Conservation (phyloP, 2,113 vertebrate genomes). For the Oncorhynchus tshawytscha region DNA sequence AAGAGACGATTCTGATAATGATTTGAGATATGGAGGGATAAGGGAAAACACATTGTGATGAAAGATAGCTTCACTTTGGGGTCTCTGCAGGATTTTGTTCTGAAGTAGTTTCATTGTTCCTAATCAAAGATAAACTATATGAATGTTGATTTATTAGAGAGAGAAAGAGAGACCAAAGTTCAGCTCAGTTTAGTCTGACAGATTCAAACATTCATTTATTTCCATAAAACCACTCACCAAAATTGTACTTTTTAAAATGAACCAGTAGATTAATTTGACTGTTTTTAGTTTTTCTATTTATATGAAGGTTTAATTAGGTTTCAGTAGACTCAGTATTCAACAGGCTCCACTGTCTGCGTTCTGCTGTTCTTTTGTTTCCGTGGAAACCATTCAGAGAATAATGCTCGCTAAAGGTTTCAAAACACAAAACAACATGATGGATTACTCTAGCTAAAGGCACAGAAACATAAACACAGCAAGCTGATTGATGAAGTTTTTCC, state of each 20-base stretch:
- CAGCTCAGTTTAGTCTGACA: constrained; percentile 35
- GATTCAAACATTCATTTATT: constrained; percentile 48
- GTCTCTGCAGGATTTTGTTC: constrained; percentile 14
- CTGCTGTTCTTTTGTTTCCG: constrained; percentile 58
- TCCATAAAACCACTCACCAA: constrained; percentile 48
- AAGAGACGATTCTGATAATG: constrained; percentile 59
- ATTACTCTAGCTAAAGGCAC: constrained; percentile 62
- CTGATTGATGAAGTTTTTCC: constrained; percentile 72
- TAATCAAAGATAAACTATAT: constrained; percentile 21
- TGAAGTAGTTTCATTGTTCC: constrained; percentile 26
- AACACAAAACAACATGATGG: constrained; percentile 59
- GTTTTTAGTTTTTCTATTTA: constrained; percentile 40
- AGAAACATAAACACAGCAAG: constrained; percentile 70
- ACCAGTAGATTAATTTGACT: constrained; percentile 61
- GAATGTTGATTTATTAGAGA: constrained; percentile 9
- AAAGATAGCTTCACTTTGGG: background rate
- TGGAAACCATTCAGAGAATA: constrained; percentile 51
- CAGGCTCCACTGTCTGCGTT: constrained; percentile 59
- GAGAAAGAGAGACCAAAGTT: constrained; percentile 4
- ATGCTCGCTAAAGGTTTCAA: constrained; percentile 47
- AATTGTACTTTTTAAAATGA: constrained; percentile 50
- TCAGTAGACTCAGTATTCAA: constrained; percentile 60
- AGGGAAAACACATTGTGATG: constrained; percentile 11
- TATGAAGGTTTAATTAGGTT: constrained; percentile 57
- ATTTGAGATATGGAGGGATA: constrained; percentile 30